A percentile compares a stretch with the other conserved stretches of the same genome.
phyloP scores from a whole-genome alignment of 2,888 invertebrate species.

The Apamea anceps region DNA sequence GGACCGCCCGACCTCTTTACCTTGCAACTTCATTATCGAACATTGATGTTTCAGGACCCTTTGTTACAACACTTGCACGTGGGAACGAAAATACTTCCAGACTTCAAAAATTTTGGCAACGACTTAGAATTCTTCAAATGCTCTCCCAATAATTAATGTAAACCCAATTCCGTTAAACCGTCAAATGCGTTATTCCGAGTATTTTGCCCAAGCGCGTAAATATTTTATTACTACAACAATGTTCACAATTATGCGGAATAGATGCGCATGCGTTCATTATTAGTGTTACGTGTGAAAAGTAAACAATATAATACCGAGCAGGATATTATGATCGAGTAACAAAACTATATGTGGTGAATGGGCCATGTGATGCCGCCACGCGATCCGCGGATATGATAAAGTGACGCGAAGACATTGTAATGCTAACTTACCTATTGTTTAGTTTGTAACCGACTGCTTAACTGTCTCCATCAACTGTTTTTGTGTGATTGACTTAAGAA shows the following conservation, averaged over 20 bases:
- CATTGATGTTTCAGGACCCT: slow-evolving; percentile 37
- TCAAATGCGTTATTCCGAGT: slow-evolving; percentile 44
- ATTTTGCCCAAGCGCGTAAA: slow-evolving; percentile 46
- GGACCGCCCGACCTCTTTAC: slow-evolving; percentile 82
- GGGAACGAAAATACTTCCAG: neutral
- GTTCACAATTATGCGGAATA: slow-evolving; percentile 64
- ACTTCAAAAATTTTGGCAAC: slow-evolving; percentile 1
- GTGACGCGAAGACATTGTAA: slow-evolving; percentile 65
- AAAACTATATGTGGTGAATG: slow-evolving; percentile 86
- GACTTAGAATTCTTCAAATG: slow-evolving; percentile 4
- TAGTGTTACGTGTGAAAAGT: slow-evolving; percentile 85
- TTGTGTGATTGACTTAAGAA: neutral
- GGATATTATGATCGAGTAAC: slow-evolving; percentile 88
- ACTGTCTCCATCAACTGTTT: slow-evolving; percentile 2
- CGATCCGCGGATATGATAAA: slow-evolving; percentile 72
- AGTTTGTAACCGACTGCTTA: slow-evolving; percentile 39
- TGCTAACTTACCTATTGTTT: slow-evolving; percentile 69
- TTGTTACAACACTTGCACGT: neutral
- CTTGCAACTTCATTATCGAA: slow-evolving; percentile 74
- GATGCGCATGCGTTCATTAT: slow-evolving; percentile 68
- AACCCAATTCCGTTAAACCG: slow-evolving; percentile 34
- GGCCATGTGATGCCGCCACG: slow-evolving; percentile 71
- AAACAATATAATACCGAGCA: slow-evolving; percentile 84
- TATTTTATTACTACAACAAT: slow-evolving; percentile 58
- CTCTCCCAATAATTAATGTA: neutral